Evolutionary conservation across 2,888 invertebrate species (phyloP).

Genomic region (Eledona agricola): DNA sequence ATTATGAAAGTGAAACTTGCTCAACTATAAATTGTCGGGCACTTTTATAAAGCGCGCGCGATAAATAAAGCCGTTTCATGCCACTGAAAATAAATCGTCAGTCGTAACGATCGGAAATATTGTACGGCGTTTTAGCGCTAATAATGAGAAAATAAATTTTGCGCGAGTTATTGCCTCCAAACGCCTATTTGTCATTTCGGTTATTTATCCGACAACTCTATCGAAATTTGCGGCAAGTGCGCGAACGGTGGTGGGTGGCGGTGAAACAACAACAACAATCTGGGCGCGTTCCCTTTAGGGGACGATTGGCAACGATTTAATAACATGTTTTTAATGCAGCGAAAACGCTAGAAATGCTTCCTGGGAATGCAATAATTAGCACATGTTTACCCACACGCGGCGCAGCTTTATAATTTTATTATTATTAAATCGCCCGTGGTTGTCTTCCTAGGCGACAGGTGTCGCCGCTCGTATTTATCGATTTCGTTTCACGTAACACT

Average conservation of each 20-base stretch:
- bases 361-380: slow-evolving; percentile 17
- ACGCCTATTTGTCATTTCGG: slow-evolving; percentile 26
- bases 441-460: slow-evolving; percentile 17
- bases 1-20: slow-evolving; percentile 43
- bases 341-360: slow-evolving; percentile 13
- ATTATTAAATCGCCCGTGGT: slow-evolving; percentile 23
- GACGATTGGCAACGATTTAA: slow-evolving; percentile 25
- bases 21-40: slow-evolving; percentile 38
- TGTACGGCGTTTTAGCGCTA: slow-evolving; percentile 31
- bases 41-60: slow-evolving; percentile 35
- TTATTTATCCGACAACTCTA: slow-evolving; percentile 16
- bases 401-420: slow-evolving; percentile 9
- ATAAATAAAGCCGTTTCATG: slow-evolving; percentile 32
- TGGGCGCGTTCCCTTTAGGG: slow-evolving; percentile 18
- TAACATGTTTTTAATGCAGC: slow-evolving; percentile 22
- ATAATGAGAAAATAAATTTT: slow-evolving; percentile 34
- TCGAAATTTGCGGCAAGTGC: slow-evolving; percentile 1
- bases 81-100: slow-evolving; percentile 31
- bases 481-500: slow-evolving; percentile 26
- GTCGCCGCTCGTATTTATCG: slow-evolving; percentile 28
- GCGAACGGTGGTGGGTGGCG: slow-evolving; percentile 9
- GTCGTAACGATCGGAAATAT: slow-evolving; percentile 32
- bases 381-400: slow-evolving; percentile 17
- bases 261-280: too few relatives aligned
- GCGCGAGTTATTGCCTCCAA: slow-evolving; percentile 4